Percentiles rank a stretch among this genome's conserved stretches.
Evolutionary conservation across 2,888 invertebrate genomes (phyloP).

Genomic region (Agriopis aurantiaria): DNA sequence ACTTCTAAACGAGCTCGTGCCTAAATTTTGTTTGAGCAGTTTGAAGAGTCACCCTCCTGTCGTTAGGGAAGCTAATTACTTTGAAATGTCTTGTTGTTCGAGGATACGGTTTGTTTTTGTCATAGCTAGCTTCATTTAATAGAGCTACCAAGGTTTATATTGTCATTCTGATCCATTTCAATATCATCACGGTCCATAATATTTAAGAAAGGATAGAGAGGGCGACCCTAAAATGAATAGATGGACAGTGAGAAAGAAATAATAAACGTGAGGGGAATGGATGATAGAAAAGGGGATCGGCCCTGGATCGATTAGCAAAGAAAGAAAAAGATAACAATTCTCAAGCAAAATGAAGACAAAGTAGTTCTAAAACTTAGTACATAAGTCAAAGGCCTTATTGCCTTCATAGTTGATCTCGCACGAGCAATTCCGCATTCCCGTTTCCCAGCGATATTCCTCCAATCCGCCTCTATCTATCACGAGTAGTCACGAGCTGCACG

Average conservation of each 20-base stretch:
- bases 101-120: background rate
- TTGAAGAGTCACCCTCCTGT: conserved; percentile 44
- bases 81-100: conserved; percentile 25
- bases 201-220: background rate
- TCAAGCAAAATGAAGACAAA: background rate
- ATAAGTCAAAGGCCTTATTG: background rate
- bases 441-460: background rate
- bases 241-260: background rate
- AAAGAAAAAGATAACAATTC: too few species aligned
- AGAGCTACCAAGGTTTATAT: background rate
- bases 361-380: background rate
- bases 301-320: too few species aligned
- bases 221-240: background rate
- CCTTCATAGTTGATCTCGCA: background rate
- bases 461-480: conserved; percentile 7
- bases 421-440: conserved; percentile 2
- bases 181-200: background rate
- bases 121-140: background rate
- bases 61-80: conserved; percentile 38
- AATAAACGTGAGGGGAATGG: background rate
- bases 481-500: conserved; percentile 27
- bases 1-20: conserved; percentile 61
- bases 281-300: background rate
- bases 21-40: conserved; percentile 58
- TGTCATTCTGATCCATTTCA: background rate